phyloP scores from a whole-genome alignment of 2,888 invertebrate species.

The Limnephilus auricula region DNA sequence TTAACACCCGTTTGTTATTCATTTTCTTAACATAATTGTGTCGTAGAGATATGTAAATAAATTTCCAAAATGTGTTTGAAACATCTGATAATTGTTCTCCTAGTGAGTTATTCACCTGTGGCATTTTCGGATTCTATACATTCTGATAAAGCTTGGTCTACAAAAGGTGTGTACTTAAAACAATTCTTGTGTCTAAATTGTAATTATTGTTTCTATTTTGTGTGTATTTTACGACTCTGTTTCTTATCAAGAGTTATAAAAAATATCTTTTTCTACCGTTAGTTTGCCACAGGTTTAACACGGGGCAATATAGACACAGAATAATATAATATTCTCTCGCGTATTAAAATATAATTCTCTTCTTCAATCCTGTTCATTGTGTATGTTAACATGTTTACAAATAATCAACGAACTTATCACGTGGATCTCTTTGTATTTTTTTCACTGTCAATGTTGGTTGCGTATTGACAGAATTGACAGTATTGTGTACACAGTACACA shows the following conservation, averaged over 20 bases:
- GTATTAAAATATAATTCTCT: not conserved
- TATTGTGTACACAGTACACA: not conserved
- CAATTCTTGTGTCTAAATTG: not conserved
- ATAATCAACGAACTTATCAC: not conserved
- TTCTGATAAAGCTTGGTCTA: slow-evolving; percentile 39
- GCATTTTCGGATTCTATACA: slow-evolving; percentile 43
- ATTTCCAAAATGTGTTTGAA: slow-evolving; percentile 48
- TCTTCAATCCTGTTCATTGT: not conserved
- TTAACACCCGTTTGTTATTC: slow-evolving; percentile 37
- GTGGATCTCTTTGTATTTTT: not conserved
- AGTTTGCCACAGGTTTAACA: not conserved
- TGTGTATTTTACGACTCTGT: not conserved
- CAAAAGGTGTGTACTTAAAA: slow-evolving; percentile 40
- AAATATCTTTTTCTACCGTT: not conserved
- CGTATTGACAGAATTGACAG: not conserved
- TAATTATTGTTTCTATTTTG: not conserved
- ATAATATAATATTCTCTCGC: not conserved
- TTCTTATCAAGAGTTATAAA: not conserved
- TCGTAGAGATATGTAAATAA: slow-evolving; percentile 28
- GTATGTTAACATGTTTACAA: not conserved
- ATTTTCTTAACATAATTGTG: not conserved
- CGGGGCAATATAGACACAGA: not conserved
- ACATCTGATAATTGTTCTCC: slow-evolving; percentile 42
- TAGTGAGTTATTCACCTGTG: slow-evolving; percentile 42
- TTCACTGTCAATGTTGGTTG: not conserved